These are phyloP conservation scores for Hydriomena furcata DNA, from an alignment of 2,888 invertebrate genomes.

Conservation along the genomic window DNA sequence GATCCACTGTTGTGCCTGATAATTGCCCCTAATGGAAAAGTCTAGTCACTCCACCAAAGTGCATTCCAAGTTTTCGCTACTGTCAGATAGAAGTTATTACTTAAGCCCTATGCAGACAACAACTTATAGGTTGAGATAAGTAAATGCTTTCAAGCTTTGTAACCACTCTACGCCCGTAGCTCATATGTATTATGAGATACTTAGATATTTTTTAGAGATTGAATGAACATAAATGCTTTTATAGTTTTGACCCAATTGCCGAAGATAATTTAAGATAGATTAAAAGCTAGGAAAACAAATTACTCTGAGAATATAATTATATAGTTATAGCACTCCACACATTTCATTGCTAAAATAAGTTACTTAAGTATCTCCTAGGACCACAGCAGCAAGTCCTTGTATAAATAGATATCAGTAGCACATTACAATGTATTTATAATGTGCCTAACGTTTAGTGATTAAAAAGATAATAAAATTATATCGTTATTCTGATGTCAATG, in stretches of 20 bases:
- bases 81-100: constrained; percentile 76
- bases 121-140: constrained; percentile 57
- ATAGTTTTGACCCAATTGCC: constrained; percentile 12
- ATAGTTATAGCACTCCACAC: constrained; percentile 7
- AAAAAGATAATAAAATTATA: too few relatives aligned
- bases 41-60: constrained; percentile 77
- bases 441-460: too few relatives aligned
- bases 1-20: constrained; percentile 77
- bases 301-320: too few relatives aligned
- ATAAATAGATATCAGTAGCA: too few relatives aligned
- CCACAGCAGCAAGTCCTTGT: too few relatives aligned
- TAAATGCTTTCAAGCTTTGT: constrained; percentile 40
- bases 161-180: constrained; percentile 24
- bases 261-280: constrained; percentile 1
- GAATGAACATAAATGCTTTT: constrained; percentile 10
- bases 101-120: constrained; percentile 65
- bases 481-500: too few relatives aligned
- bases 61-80: constrained; percentile 79
- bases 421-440: too few relatives aligned
- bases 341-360: constrained; percentile 2
- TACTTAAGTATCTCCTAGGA: too few relatives aligned
- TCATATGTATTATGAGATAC: constrained; percentile 13
- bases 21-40: constrained; percentile 83
- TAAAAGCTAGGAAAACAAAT: too few relatives aligned
- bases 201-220: constrained; percentile 8